A percentile compares a stretch with the other conserved stretches of the same genome.
Evolutionary conservation across 1,140 invertebrate species (phyloP).

Genomic region (Watersipora subatra): DNA sequence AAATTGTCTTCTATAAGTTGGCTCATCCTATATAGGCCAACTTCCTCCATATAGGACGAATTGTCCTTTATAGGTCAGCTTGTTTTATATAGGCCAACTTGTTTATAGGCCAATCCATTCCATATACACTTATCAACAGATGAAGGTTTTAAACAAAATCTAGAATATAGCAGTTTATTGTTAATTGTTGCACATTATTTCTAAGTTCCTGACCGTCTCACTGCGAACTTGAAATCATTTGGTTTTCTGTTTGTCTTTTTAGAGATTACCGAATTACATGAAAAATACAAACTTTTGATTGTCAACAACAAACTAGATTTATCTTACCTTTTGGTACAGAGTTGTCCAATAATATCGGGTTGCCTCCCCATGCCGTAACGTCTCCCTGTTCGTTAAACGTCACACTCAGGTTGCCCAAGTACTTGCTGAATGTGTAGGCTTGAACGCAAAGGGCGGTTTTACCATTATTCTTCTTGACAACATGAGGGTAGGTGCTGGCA

Average conservation of each 20-base stretch:
- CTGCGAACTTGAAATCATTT: neutral
- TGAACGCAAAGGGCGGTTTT: conserved; percentile 68
- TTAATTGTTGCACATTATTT: neutral
- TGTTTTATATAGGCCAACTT: too few species aligned
- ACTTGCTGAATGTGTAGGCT: conserved; percentile 77
- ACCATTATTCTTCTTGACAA: conserved; percentile 54
- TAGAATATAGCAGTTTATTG: neutral
- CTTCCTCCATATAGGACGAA: too few species aligned
- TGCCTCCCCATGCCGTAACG: conserved; percentile 51
- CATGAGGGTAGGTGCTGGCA: conserved; percentile 59
- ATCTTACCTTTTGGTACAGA: conserved; percentile 34
- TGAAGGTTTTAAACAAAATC: neutral
- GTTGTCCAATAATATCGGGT: conserved; percentile 59
- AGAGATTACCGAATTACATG: neutral
- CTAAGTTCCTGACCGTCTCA: neutral
- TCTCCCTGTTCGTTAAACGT: conserved; percentile 59
- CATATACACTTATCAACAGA: too few species aligned
- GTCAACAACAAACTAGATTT: neutral
- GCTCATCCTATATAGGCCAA: too few species aligned
- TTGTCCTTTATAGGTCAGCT: too few species aligned
- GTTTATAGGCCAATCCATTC: too few species aligned
- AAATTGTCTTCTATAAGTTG: too few species aligned
- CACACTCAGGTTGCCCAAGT: conserved; percentile 59
- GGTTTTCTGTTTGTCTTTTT: neutral
- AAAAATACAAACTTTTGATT: neutral